These are phyloP conservation scores for Amphibalanus amphitrite DNA, from an alignment of 1,140 invertebrate species.

Conservation along the genomic window DNA sequence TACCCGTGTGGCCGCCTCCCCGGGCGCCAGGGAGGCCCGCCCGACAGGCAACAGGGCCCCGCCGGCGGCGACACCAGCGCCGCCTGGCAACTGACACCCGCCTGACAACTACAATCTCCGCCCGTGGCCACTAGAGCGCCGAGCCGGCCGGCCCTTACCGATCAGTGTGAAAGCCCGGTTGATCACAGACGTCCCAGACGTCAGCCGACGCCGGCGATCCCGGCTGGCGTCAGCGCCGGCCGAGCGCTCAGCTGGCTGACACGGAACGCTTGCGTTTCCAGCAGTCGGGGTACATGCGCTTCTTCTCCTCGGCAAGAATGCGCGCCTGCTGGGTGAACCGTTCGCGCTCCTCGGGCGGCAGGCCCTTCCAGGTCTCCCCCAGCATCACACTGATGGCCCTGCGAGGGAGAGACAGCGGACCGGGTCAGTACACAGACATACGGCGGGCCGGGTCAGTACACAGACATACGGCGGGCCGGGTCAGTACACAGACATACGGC, in stretches of 20 bases:
- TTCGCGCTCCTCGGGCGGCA: constrained; percentile 28
- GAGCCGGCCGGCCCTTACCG: no score
- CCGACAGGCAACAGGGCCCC: no score
- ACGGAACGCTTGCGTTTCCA: constrained; percentile 36
- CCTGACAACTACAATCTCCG: not conserved
- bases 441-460: no score
- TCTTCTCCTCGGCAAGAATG: constrained; percentile 33
- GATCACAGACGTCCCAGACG: not conserved
- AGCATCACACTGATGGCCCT: constrained; percentile 38
- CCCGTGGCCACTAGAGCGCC: no score
- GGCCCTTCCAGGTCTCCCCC: constrained; percentile 34
- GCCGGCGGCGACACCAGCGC: not conserved
- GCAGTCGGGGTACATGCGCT: constrained; percentile 36
- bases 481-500: no score
- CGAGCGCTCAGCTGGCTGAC: constrained; percentile 22
- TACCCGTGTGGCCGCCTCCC: no score
- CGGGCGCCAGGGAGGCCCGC: no score
- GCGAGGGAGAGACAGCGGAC: constrained; percentile 4
- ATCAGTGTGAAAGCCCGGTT: not conserved
- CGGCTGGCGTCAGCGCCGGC: not conserved
- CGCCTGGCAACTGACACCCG: no score
- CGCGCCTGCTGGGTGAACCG: constrained; percentile 29
- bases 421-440: no score
- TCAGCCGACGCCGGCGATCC: not conserved
- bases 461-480: no score